These are phyloP conservation scores for Potorous gilbertii DNA, from an alignment of 2,797 vertebrate genomes.

Conservation along the genomic window DNA sequence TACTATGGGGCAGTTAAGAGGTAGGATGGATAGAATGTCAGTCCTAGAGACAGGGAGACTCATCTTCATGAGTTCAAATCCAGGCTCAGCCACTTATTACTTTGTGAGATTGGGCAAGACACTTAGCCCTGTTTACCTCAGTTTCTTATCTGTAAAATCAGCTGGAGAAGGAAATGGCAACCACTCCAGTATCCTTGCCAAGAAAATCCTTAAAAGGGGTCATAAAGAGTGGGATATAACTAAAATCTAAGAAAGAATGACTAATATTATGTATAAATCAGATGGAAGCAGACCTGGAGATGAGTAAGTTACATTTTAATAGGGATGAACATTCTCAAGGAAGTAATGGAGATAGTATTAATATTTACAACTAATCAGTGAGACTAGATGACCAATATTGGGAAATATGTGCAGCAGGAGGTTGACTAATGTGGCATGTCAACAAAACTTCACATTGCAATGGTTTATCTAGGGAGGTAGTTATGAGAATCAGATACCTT, in stretches of 20 bases:
- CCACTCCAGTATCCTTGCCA: background rate
- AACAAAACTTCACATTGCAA: background rate
- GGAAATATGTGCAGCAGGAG: background rate
- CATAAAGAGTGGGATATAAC: background rate
- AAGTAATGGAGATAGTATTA: background rate
- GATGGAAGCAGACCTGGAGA: background rate
- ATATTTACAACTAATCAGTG: background rate
- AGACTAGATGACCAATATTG: background rate
- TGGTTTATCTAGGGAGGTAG: background rate
- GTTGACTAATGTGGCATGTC: background rate
- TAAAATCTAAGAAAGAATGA: background rate
- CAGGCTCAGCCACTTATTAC: background rate
- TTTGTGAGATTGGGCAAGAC: background rate
- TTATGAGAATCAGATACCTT: background rate
- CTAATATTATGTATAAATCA: background rate
- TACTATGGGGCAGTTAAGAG: background rate
- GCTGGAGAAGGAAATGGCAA: background rate
- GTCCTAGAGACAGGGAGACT: background rate
- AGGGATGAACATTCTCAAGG: background rate
- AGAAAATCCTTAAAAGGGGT: background rate
- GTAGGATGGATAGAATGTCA: background rate
- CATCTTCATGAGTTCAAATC: background rate
- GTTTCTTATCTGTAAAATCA: background rate
- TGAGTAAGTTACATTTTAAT: background rate
- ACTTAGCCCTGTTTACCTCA: background rate